Percentiles rank a stretch among this genome's conserved stretches.
These are phyloP conservation scores for Myotis lucifugus DNA, from an alignment of 2,113 vertebrate species.

Conservation along the genomic window DNA sequence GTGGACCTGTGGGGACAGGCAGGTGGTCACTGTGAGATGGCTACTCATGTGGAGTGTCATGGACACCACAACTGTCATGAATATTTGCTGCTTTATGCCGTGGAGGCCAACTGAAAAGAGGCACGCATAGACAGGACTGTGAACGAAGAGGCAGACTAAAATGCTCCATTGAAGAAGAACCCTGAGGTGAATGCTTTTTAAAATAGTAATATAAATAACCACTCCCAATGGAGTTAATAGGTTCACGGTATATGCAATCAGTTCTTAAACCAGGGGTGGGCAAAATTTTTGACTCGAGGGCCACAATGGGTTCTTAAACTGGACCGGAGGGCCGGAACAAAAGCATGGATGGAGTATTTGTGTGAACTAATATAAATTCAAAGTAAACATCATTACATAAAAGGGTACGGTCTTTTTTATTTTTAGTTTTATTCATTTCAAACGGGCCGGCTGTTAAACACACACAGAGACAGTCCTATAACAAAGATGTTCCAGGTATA, in stretches of 20 bases:
- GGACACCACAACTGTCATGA: too few species aligned
- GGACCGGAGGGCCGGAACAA: too few species aligned
- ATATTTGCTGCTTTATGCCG: fast-evolving
- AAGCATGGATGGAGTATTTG: too few species aligned
- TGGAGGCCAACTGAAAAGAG: background rate
- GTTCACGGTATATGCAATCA: background rate
- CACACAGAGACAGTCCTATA: background rate
- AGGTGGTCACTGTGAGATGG: background rate
- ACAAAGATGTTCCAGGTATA: background rate
- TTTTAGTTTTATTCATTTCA: too few species aligned
- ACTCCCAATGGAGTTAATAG: background rate
- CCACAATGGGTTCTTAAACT: too few species aligned
- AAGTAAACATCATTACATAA: too few species aligned
- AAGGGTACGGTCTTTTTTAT: too few species aligned
- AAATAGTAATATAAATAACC: background rate
- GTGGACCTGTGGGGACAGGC: constrained; percentile 87
- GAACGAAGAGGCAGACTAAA: background rate
- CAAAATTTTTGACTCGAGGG: too few species aligned
- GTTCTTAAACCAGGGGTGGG: too few species aligned
- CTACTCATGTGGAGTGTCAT: fast-evolving
- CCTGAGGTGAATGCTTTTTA: background rate
- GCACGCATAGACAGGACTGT: background rate
- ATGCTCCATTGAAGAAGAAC: background rate
- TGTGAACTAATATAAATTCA: too few species aligned
- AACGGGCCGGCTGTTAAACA: background rate